A percentile compares a stretch with the other conserved stretches of the same genome.
phyloP scores from a whole-genome alignment of 2,888 invertebrate species.

The Pachymerium ferrugineum region DNA sequence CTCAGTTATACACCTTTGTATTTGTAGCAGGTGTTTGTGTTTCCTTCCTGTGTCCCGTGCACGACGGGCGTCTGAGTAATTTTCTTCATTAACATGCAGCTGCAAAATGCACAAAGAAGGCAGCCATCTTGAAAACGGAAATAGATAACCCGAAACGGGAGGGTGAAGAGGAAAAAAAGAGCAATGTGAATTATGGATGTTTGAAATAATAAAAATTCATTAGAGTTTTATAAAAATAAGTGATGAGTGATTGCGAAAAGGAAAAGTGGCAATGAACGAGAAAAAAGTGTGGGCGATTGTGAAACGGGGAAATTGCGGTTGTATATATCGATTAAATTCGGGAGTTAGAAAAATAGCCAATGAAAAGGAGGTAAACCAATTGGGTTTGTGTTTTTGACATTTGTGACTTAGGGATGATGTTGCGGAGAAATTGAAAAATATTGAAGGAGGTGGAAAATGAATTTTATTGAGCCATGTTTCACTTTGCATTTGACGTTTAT shows the following conservation, averaged over 20 bases:
- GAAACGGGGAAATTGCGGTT: neutral
- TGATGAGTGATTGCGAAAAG: neutral
- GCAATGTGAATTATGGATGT: slow-evolving; percentile 16
- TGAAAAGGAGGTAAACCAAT: neutral
- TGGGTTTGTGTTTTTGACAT: slow-evolving; percentile 16
- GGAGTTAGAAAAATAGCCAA: too few relatives aligned
- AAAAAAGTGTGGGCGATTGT: neutral
- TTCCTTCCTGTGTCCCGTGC: slow-evolving; percentile 14
- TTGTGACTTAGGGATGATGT: neutral
- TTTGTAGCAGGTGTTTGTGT: slow-evolving; percentile 24
- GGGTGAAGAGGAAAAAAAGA: neutral
- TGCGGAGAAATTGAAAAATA: slow-evolving; percentile 27
- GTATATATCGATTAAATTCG: too few relatives aligned
- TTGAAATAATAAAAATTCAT: too few relatives aligned
- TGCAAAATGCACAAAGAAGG: slow-evolving; percentile 22
- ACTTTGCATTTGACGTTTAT: slow-evolving; percentile 22
- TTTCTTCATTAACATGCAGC: slow-evolving; percentile 25
- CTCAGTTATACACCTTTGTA: neutral
- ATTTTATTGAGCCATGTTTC: slow-evolving; percentile 27
- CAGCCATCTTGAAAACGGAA: slow-evolving; percentile 24
- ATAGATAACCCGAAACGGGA: neutral
- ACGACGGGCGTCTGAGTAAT: slow-evolving; percentile 21
- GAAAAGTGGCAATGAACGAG: neutral
- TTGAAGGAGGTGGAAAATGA: slow-evolving; percentile 2
- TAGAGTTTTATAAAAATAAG: too few relatives aligned